phyloP scores from a whole-genome alignment of 1,140 invertebrate species.

The Homarus americanus region DNA sequence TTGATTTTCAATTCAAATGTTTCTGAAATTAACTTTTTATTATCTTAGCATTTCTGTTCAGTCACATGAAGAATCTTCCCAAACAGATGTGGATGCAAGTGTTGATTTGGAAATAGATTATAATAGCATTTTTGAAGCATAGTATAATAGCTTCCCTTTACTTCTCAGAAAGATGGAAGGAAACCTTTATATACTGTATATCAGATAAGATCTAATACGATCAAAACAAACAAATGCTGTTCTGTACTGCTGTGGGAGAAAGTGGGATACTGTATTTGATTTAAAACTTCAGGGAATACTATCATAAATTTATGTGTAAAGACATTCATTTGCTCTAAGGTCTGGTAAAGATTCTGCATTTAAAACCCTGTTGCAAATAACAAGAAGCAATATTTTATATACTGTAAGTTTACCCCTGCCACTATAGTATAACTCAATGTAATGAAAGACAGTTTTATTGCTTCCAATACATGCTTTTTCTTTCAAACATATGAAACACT shows the following conservation, averaged over 20 bases:
- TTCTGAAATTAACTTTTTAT: too few relatives aligned
- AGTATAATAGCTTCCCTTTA: too few relatives aligned
- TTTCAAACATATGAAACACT: background rate
- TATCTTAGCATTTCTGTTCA: too few relatives aligned
- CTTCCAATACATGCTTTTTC: background rate
- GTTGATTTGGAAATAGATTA: too few relatives aligned
- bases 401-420: background rate
- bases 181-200: too few relatives aligned
- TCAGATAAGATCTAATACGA: too few relatives aligned
- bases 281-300: background rate
- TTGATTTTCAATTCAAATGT: too few relatives aligned
- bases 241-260: background rate
- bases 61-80: too few relatives aligned
- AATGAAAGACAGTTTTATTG: background rate
- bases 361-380: background rate
- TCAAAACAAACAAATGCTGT: background rate
- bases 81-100: too few relatives aligned
- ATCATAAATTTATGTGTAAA: background rate
- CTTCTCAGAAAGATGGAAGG: too few relatives aligned
- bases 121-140: too few relatives aligned
- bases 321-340: background rate
- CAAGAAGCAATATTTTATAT: background rate
- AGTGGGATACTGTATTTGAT: background rate
- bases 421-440: background rate
- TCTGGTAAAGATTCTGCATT: background rate